phyloP scores from a whole-genome alignment of 2,113 vertebrate species.

The Indri indri region DNA sequence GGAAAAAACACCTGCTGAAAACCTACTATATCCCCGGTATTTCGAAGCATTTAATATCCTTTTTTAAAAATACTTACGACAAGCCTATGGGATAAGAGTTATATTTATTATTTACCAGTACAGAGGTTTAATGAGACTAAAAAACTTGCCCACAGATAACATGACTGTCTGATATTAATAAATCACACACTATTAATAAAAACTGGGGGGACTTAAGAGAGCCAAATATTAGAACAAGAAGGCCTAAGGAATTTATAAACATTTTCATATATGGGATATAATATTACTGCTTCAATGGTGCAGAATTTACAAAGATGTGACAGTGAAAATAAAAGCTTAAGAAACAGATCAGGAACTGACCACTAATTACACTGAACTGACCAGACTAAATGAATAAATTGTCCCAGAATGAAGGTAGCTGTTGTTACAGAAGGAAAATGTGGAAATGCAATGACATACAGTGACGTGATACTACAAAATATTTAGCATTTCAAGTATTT shows the following conservation, averaged over 20 bases:
- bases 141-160: background rate
- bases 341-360: background rate
- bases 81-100: background rate
- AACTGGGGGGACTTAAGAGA: background rate
- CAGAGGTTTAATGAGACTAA: background rate
- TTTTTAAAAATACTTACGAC: background rate
- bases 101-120: background rate
- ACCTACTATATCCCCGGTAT: background rate
- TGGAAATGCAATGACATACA: background rate
- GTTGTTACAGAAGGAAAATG: background rate
- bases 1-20: background rate
- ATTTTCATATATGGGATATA: background rate
- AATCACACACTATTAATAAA: background rate
- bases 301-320: constrained; percentile 5
- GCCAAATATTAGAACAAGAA: background rate
- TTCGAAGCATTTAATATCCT: background rate
- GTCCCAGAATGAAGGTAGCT: constrained; percentile 4
- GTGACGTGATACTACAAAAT: background rate
- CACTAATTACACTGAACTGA: background rate
- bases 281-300: background rate
- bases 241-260: background rate
- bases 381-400: background rate
- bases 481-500: background rate
- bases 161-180: background rate
- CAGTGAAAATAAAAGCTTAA: background rate